Evolutionary conservation across 1,140 invertebrate genomes (phyloP).

Genomic region (Drosophila sucinea): DNA sequence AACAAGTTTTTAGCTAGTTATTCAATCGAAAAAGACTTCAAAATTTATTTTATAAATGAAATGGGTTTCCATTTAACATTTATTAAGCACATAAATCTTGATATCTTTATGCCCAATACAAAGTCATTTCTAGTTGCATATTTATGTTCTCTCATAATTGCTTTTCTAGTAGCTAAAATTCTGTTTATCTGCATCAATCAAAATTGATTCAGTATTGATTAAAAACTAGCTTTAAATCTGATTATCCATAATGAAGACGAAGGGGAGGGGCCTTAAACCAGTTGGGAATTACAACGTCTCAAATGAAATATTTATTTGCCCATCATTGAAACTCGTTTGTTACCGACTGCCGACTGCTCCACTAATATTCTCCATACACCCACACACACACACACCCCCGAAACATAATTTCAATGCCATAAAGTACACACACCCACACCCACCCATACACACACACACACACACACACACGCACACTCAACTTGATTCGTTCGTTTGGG

Average conservation of each 20-base stretch:
- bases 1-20: too few relatives aligned
- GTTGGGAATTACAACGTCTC: not conserved
- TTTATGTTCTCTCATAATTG: not conserved
- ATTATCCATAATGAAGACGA: not conserved
- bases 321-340: conserved; percentile 8
- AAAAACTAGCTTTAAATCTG: not conserved
- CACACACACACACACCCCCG: not conserved
- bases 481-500: conserved; percentile 10
- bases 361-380: conserved; percentile 4
- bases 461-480: not conserved
- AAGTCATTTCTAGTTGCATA: too few relatives aligned
- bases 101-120: too few relatives aligned
- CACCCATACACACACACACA: not conserved
- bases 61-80: too few relatives aligned
- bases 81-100: too few relatives aligned
- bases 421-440: not conserved
- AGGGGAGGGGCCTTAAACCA: not conserved
- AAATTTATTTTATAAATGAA: too few relatives aligned
- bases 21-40: too few relatives aligned
- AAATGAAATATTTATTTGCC: conserved; percentile 8
- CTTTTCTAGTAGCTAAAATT: not conserved
- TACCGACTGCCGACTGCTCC: not conserved
- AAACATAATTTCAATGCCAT: conserved; percentile 7
- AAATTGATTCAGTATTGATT: not conserved
- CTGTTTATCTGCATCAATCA: too few relatives aligned